Base-by-base conservation (phyloP, 2,888 invertebrate species). In the Pimpla rufipes region DNA sequence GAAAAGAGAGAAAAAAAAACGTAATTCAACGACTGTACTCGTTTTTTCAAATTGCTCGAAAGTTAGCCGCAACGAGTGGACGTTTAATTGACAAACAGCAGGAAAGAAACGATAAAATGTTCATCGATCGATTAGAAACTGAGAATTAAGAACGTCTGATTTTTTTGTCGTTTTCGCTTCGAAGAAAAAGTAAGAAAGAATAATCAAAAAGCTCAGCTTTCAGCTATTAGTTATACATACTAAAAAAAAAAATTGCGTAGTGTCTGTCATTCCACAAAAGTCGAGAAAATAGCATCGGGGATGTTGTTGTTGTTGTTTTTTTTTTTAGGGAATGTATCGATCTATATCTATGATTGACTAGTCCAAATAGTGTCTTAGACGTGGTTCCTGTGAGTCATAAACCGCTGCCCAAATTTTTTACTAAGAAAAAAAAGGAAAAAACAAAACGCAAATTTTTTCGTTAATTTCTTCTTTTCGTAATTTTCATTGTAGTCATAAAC, bases 311-410 rank as follows among this genome's bases (percentile, higher is more conserved):
- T 29, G 29, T 37, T 74, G 16, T 40, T 50, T 78, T 66, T 23
- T 40, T 50, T 78, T 66, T 73, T 75, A 76, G 76, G 62, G 42
- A 75, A 81, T 76, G 75, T 86, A 64, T 37, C 21, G 40, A 59
- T 77, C 59, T 67, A 67, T 66, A 86, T 83, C 77, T 85, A 87
- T 85, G 84, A 84, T 87, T 85, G 75, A 87, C 87, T 90, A 90
- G 88, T 89, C 88, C 83, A 86, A 84, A 84, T 89, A 90, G 87
- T 88, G 85, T 86, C 85, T 87, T 89, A 89, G 88, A 87, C 85
- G 88, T 88, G 87, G 89, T 90, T 89, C 89, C 89, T 90, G 89
- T 89, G 88, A 87, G 88, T 88, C 87, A 84, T 86, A 84, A 62
- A 85, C 87, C n/a, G 86, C 87, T 87, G 85, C 87, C 88, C 88